Evolutionary conservation across 1,140 invertebrate species (phyloP), one percentile per base, ranked within the genome.

Genomic region (Cotesia glomerata): DNA sequence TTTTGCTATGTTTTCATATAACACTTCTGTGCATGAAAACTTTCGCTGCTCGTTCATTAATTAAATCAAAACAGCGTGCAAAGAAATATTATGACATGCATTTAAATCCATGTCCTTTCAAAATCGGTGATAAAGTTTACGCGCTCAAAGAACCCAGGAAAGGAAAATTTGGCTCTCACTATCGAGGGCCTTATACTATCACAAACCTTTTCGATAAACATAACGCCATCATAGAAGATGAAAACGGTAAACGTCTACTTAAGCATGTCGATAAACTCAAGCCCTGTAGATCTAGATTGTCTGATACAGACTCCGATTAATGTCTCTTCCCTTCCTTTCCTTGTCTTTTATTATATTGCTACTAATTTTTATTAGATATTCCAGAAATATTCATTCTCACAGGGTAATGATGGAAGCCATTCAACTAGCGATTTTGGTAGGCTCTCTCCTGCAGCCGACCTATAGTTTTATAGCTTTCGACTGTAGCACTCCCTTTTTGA

Each of bases 21-120:
- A 69, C 16, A 65, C 49, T 36, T 71, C 76, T 34, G 26, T 71
- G 8, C 83, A 87, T 62, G n/a, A n/a, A n/a, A n/a, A n/a, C n/a
- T n/a, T n/a, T n/a, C n/a, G n/a, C n/a, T n/a, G n/a, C n/a, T n/a
- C n/a, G n/a, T n/a, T n/a, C n/a, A n/a, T n/a, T n/a, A n/a, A n/a
- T n/a, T n/a, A n/a, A n/a, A n/a, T n/a, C n/a, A n/a, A n/a, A n/a
- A n/a, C n/a, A n/a, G n/a, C n/a, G n/a, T n/a, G n/a, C n/a, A n/a
- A n/a, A n/a, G n/a, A n/a, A n/a, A n/a, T n/a, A n/a, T n/a, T n/a
- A n/a, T n/a, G n/a, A n/a, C n/a, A n/a, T n/a, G n/a, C n/a, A n/a
- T n/a, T n/a, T n/a, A n/a, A n/a, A n/a, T n/a, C n/a, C n/a, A n/a
- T n/a, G n/a, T n/a, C n/a, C n/a, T n/a, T n/a, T n/a, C n/a, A n/a